A percentile compares a stretch with the other conserved stretches of the same genome.
Conservation (phyloP, 2,113 vertebrate genomes). For the Corydoras sp. region DNA sequence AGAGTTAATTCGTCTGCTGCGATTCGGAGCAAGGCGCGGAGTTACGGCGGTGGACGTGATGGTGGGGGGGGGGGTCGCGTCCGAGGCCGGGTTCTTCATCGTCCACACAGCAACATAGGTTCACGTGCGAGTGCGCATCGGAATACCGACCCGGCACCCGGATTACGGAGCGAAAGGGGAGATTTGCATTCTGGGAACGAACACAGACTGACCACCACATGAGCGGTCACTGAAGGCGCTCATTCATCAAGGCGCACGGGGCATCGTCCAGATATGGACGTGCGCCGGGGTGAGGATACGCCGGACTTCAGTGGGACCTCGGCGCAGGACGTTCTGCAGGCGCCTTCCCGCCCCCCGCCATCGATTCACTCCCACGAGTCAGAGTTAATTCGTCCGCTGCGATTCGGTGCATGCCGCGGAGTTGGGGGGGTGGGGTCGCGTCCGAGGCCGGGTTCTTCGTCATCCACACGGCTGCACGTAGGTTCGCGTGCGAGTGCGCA, state of each 20-base stretch:
- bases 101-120: background rate
- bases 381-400: slow-evolving; percentile 34
- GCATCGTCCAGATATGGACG: slow-evolving; percentile 3
- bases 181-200: slow-evolving; percentile 28
- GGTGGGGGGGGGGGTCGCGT: background rate
- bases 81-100: slow-evolving; percentile 14
- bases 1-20: slow-evolving; percentile 34
- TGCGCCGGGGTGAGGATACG: background rate
- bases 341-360: slow-evolving; percentile 16
- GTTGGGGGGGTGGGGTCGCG: no score
- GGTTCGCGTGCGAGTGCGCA: background rate
- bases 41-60: slow-evolving; percentile 1
- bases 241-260: background rate
- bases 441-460: no score
- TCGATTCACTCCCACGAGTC: slow-evolving; percentile 36
- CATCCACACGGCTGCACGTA: slow-evolving; percentile 5
- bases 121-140: background rate
- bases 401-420: slow-evolving; percentile 21
- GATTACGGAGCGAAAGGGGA: background rate
- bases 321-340: background rate
- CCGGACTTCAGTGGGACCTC: background rate
- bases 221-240: slow-evolving; percentile 19
- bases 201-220: slow-evolving; percentile 23
- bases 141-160: slow-evolving; percentile 23
- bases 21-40: slow-evolving; percentile 22